A percentile compares a stretch with the other conserved stretches of the same genome.
Conservation (phyloP, 1,140 invertebrate genomes). For the Bombus impatiens region DNA sequence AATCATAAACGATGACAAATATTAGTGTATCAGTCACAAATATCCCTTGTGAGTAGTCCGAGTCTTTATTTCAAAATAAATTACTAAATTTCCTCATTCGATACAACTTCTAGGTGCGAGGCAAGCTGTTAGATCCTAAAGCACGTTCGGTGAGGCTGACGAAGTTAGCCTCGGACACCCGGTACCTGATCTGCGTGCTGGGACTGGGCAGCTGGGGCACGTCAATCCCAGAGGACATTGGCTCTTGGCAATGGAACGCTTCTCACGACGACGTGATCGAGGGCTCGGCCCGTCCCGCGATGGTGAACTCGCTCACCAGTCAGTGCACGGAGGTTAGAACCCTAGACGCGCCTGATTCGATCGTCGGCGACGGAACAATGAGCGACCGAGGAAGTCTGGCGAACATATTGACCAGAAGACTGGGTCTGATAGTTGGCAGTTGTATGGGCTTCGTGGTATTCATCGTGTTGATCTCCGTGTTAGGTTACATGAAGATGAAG, state of each 20-base stretch:
- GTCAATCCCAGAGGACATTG: constrained; percentile 76
- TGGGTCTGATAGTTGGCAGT: constrained; percentile 92
- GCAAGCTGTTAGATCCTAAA: constrained; percentile 87
- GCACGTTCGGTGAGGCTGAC: constrained; percentile 88
- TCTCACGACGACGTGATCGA: constrained; percentile 83
- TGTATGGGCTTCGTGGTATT: constrained; percentile 93
- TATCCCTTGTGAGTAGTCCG: neutral
- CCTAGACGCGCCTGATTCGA: constrained; percentile 87
- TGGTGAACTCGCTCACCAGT: constrained; percentile 89
- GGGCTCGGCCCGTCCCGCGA: constrained; percentile 84
- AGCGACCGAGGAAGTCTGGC: constrained; percentile 85
- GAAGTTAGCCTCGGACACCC: constrained; percentile 88
- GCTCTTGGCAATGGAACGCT: constrained; percentile 79
- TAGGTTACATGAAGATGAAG: constrained; percentile 94
- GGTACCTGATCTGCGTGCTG: constrained; percentile 93
- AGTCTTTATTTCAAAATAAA: neutral
- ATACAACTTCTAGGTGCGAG: constrained; percentile 66
- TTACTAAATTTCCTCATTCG: neutral
- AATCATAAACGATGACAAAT: too few species aligned
- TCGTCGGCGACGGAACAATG: constrained; percentile 85
- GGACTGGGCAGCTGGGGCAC: constrained; percentile 89
- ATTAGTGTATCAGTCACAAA: too few species aligned
- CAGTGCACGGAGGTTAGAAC: constrained; percentile 90
- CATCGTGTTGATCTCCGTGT: constrained; percentile 89
- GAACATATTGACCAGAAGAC: constrained; percentile 87